phyloP scores from a whole-genome alignment of 2,888 invertebrate species.

The Heliconius aoede region DNA sequence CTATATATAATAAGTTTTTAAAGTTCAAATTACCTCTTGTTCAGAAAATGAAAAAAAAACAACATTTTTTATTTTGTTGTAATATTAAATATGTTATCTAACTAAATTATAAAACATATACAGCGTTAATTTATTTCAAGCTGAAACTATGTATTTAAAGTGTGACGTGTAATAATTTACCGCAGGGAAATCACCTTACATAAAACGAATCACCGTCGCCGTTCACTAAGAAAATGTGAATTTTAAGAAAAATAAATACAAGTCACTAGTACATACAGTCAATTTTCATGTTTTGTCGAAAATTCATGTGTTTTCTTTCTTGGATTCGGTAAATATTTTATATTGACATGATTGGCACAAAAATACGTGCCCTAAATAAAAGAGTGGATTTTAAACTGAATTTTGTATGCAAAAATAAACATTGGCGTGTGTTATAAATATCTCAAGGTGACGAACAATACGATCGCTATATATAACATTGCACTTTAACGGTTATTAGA shows the following conservation, averaged over 20 bases:
- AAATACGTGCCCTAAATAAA: not conserved
- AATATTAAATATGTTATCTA: not conserved
- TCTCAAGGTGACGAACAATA: constrained; percentile 13
- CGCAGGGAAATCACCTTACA: constrained; percentile 11
- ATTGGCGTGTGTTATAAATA: not conserved
- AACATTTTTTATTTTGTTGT: not conserved
- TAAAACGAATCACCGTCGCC: too few relatives aligned
- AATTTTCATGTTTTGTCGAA: too few relatives aligned
- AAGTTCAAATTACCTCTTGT: too few relatives aligned
- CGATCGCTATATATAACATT: not conserved
- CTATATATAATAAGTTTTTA: too few relatives aligned
- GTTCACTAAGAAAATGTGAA: not conserved
- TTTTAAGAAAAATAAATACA: not conserved
- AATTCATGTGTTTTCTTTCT: too few relatives aligned
- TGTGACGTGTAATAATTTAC: not conserved
- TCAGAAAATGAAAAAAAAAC: too few relatives aligned
- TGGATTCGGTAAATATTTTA: not conserved
- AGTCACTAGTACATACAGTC: not conserved
- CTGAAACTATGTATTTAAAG: not conserved
- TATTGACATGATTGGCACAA: not conserved
- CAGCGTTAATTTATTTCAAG: not conserved
- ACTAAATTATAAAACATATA: not conserved
- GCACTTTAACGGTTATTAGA: constrained; percentile 4
- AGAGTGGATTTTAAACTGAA: not conserved
- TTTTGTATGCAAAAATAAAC: not conserved